These are phyloP conservation scores for Enteromius argenteus DNA, from an alignment of 2,797 vertebrate species.

Conservation along the genomic window DNA sequence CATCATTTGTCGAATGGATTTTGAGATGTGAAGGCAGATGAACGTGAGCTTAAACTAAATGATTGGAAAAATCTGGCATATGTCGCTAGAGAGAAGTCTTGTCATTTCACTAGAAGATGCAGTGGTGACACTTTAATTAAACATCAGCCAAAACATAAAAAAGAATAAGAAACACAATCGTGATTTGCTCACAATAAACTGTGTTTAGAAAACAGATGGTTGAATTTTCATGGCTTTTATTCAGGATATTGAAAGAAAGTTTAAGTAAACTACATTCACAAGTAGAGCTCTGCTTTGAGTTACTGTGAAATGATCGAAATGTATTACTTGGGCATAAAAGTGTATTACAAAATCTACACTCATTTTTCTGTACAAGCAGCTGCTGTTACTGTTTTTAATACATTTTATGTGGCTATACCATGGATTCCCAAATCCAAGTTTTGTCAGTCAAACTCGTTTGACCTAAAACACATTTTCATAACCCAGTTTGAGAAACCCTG, in stretches of 20 bases:
- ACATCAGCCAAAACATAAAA: neutral
- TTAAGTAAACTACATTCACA: neutral
- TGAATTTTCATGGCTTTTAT: neutral
- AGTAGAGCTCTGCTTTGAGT: neutral
- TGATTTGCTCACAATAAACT: neutral
- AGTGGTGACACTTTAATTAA: neutral
- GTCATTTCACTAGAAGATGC: neutral
- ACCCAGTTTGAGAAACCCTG: neutral
- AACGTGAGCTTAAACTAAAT: neutral
- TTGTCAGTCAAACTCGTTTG: neutral
- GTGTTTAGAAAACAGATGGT: neutral
- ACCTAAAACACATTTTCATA: neutral
- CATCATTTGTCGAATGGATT: neutral
- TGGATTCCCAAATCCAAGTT: neutral
- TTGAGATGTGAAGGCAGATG: neutral
- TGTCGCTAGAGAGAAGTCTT: neutral
- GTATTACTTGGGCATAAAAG: neutral
- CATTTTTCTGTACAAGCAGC: neutral
- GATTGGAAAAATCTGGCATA: neutral
- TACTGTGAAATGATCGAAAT: neutral
- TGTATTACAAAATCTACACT: neutral
- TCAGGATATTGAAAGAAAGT: neutral
- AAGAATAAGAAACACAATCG: neutral
- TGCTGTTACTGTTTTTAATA: conserved; percentile 5
- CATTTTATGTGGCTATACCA: neutral